These are phyloP conservation scores for Volucella zonaria DNA, from an alignment of 2,888 invertebrate species.

Conservation along the genomic window DNA sequence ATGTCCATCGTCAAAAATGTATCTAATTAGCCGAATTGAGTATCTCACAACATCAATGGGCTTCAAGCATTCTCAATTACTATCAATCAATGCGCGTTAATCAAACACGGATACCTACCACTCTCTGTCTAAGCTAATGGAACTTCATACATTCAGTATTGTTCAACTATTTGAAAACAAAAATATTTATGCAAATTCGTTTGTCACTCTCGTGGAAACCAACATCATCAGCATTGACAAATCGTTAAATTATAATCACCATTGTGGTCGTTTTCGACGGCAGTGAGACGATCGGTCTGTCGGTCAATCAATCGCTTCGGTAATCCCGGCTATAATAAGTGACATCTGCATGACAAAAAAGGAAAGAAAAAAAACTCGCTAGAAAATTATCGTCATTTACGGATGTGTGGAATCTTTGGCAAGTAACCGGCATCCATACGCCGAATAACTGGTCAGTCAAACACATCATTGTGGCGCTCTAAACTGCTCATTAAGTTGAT, in stretches of 20 bases:
- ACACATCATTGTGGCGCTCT: slow-evolving; percentile 31
- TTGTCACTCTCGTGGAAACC: slow-evolving; percentile 3
- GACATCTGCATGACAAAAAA: slow-evolving; percentile 32
- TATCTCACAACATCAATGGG: slow-evolving; percentile 20
- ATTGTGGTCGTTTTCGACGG: slow-evolving; percentile 8
- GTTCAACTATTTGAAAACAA: slow-evolving; percentile 36
- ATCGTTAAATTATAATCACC: slow-evolving; percentile 47
- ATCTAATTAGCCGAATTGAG: slow-evolving; percentile 38
- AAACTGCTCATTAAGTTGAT: slow-evolving; percentile 41
- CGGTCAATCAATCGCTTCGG: slow-evolving; percentile 14
- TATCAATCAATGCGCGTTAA: slow-evolving; percentile 45
- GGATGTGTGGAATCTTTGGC: slow-evolving; percentile 31
- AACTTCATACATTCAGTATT: slow-evolving; percentile 20
- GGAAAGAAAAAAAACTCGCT: slow-evolving; percentile 9
- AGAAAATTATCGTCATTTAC: slow-evolving; percentile 50
- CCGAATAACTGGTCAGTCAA: background rate
- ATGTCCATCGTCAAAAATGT: slow-evolving; percentile 7
- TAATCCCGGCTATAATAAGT: slow-evolving; percentile 51
- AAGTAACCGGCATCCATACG: slow-evolving; percentile 12
- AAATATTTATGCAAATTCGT: slow-evolving; percentile 57
- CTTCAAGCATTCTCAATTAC: slow-evolving; percentile 29
- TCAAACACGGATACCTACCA: slow-evolving; percentile 46
- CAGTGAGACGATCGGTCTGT: background rate
- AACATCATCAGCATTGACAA: slow-evolving; percentile 27
- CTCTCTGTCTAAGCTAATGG: slow-evolving; percentile 33